Conservation (phyloP, 1,140 invertebrate species). For the Trachymyrmex cornetzi region DNA sequence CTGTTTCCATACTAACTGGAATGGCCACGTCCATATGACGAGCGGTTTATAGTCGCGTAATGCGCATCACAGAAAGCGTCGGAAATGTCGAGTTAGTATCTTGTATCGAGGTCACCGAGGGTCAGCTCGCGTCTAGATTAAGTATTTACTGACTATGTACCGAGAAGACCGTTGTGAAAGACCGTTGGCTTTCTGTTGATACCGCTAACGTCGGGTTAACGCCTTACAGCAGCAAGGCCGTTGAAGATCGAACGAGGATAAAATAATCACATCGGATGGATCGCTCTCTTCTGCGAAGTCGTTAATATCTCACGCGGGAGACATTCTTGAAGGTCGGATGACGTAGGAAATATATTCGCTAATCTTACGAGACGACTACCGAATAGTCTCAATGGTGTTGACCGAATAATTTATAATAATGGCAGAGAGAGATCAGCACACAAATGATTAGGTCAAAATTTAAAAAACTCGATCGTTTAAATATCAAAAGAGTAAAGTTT, state of each 20-base stretch:
- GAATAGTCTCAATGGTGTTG: not conserved
- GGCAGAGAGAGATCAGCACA: too few relatives aligned
- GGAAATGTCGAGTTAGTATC: constrained; percentile 11
- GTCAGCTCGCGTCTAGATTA: constrained; percentile 33
- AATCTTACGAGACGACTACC: not conserved
- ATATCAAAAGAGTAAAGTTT: too few relatives aligned
- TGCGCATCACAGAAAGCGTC: constrained; percentile 13
- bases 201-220: constrained; percentile 11
- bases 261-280: not conserved
- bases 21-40: constrained; percentile 3
- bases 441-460: too few relatives aligned
- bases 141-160: constrained; percentile 24
- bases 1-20: constrained; percentile 79
- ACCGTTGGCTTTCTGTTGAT: not conserved
- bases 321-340: not conserved
- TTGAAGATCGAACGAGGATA: not conserved
- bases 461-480: too few relatives aligned
- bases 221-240: constrained; percentile 2
- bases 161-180: not conserved
- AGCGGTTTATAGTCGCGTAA: constrained; percentile 17
- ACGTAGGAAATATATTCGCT: not conserved
- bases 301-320: not conserved
- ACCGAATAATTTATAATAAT: not conserved
- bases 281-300: constrained; percentile 18
- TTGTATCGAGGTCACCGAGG: constrained; percentile 26